Conservation (phyloP, 2,113 vertebrate genomes). For the Salvelinus sp. region DNA sequence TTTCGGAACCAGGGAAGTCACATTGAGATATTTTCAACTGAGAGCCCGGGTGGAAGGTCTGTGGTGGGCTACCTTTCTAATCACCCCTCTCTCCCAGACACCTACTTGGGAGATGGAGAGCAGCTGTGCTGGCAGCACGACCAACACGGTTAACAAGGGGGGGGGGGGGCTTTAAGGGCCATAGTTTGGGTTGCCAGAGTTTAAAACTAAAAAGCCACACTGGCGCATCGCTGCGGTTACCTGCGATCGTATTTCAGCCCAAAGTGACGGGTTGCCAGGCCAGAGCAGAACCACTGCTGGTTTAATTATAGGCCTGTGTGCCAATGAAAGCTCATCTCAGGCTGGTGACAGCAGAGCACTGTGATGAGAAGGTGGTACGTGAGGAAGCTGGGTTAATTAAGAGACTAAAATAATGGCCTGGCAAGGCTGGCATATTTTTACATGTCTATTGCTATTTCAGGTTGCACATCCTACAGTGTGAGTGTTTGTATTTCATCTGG, state of each 20-base stretch:
- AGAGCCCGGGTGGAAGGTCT: not conserved
- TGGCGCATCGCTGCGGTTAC: slow-evolving; percentile 27
- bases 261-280: slow-evolving; percentile 20
- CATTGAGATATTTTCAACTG: too few relatives aligned
- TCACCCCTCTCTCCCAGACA: slow-evolving; percentile 21
- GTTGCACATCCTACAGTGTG: not conserved
- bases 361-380: slow-evolving; percentile 6
- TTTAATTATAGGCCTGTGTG: slow-evolving; percentile 62
- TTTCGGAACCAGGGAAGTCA: too few relatives aligned
- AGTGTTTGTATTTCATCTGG: not conserved
- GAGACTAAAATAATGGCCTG: not conserved
- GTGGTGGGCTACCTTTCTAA: not conserved
- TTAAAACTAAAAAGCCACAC: not conserved
- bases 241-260: slow-evolving; percentile 44
- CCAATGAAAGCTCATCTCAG: slow-evolving; percentile 23
- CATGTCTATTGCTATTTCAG: not conserved
- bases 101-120: slow-evolving; percentile 12
- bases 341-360: slow-evolving; percentile 45
- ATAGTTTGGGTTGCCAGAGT: too few relatives aligned
- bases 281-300: slow-evolving; percentile 29
- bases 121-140: slow-evolving; percentile 6
- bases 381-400: slow-evolving; percentile 38
- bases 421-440: not conserved
- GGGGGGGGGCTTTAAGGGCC: slow-evolving; percentile 12
- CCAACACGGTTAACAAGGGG: slow-evolving; percentile 14